A percentile compares a stretch with the other conserved stretches of the same genome.
Evolutionary conservation across 2,113 vertebrate genomes (phyloP).

Genomic region (Phocoena phocoena): DNA sequence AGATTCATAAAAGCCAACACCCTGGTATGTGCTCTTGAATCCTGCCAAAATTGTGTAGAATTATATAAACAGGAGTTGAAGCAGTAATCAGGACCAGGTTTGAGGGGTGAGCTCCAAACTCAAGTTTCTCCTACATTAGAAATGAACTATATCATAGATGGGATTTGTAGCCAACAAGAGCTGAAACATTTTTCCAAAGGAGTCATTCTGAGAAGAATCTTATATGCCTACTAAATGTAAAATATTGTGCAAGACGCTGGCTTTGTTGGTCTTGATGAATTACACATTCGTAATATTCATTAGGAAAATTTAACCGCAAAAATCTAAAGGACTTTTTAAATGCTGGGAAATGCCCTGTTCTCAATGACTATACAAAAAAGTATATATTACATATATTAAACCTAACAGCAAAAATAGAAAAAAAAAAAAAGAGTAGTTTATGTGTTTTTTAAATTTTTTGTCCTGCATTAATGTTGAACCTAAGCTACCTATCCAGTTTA

Average conservation of each 20-base stretch:
- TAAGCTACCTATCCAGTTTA: neutral
- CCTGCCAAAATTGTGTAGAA: conserved; percentile 87
- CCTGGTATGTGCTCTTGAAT: conserved; percentile 88
- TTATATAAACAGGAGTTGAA: conserved; percentile 88
- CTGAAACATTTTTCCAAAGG: neutral
- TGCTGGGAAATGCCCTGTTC: conserved; percentile 41
- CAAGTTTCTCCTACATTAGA: conserved; percentile 58
- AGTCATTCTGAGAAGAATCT: conserved; percentile 16
- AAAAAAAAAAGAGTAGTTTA: neutral
- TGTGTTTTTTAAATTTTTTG: conserved; percentile 10
- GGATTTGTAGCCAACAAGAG: conserved; percentile 47
- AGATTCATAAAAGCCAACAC: conserved; percentile 89
- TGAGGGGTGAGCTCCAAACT: conserved; percentile 58
- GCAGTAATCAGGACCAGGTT: conserved; percentile 82
- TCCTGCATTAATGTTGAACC: neutral
- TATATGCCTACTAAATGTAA: neutral
- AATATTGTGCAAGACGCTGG: neutral
- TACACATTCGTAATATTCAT: neutral
- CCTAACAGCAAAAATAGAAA: neutral
- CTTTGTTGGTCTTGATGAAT: neutral
- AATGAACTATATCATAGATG: conserved; percentile 61
- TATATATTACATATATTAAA: neutral
- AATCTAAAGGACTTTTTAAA: conserved; percentile 54
- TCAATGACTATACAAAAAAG: neutral
- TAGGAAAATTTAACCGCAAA: conserved; percentile 20